These are phyloP conservation scores for Nannoperca obscura DNA, from an alignment of 2,797 vertebrate genomes.

Conservation along the genomic window DNA sequence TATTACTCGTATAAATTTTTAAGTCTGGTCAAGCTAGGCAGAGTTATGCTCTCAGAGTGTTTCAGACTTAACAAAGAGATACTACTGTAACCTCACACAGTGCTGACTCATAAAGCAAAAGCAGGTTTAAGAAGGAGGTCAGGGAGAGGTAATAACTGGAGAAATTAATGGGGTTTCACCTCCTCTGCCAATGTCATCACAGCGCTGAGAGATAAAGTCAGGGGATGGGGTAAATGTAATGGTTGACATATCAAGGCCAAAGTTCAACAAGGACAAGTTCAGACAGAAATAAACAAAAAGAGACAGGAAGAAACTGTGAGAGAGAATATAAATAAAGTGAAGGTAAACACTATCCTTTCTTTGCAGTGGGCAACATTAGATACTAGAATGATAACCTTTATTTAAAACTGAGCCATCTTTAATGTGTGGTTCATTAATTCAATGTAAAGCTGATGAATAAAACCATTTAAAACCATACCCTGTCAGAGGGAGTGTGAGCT, in stretches of 20 bases:
- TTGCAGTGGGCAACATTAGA: neutral
- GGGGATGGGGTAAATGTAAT: slow-evolving; percentile 26
- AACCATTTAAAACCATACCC: neutral
- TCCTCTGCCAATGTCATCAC: slow-evolving; percentile 36
- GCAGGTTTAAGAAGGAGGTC: slow-evolving; percentile 40
- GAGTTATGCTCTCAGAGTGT: neutral
- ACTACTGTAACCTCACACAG: slow-evolving; percentile 1
- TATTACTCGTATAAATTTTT: neutral
- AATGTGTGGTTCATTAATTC: neutral
- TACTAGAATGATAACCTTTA: neutral
- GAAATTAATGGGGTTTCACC: slow-evolving; percentile 39
- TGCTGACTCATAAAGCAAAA: slow-evolving; percentile 37
- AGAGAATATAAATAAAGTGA: neutral
- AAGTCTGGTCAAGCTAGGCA: neutral
- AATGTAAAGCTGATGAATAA: slow-evolving; percentile 3
- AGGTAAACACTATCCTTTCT: neutral
- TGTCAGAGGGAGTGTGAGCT: neutral
- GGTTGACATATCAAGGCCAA: slow-evolving; percentile 32
- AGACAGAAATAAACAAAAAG: slow-evolving; percentile 7
- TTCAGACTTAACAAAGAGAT: slow-evolving; percentile 4
- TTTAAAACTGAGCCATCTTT: neutral
- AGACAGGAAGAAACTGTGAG: neutral
- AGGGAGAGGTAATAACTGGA: slow-evolving; percentile 39
- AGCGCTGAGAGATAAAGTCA: slow-evolving; percentile 18
- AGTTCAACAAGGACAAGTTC: slow-evolving; percentile 33